Conservation (phyloP, 53 echinoderm and acorn worm species). For the Mesocentrotus franciscanus region DNA sequence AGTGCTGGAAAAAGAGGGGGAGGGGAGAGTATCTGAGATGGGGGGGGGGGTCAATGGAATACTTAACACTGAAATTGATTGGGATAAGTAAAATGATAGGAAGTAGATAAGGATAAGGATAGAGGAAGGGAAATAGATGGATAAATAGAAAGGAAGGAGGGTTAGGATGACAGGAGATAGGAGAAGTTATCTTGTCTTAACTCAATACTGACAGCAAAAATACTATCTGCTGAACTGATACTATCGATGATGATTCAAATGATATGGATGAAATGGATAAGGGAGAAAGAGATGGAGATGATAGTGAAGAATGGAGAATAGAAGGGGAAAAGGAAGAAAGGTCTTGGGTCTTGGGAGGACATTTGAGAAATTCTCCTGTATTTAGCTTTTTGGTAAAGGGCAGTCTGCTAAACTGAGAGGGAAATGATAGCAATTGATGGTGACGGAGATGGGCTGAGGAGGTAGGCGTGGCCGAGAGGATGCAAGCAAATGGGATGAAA, state of each 20-base stretch:
- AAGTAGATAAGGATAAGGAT: not conserved
- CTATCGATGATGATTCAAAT: not conserved
- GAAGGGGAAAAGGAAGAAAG: too few relatives aligned
- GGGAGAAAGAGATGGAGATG: not conserved
- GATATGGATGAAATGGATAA: not conserved
- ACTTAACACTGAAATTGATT: too few relatives aligned
- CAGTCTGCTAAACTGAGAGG: conserved; percentile 23
- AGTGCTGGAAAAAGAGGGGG: too few relatives aligned
- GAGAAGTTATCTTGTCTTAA: not conserved
- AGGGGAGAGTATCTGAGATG: too few relatives aligned
- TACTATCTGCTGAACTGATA: too few relatives aligned
- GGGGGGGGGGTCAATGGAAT: too few relatives aligned
- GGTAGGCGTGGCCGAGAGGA: not conserved
- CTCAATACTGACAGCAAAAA: too few relatives aligned
- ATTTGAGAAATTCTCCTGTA: too few relatives aligned
- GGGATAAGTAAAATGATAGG: too few relatives aligned
- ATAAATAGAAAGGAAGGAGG: not conserved
- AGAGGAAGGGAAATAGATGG: not conserved
- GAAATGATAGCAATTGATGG: not conserved
- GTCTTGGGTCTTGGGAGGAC: too few relatives aligned
- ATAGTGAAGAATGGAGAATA: not conserved
- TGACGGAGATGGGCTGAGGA: not conserved
- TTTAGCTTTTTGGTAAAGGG: not conserved
- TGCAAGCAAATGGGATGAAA: not conserved
- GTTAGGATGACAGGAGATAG: not conserved